phyloP scores from a whole-genome alignment of 2,888 invertebrate species.

The Galeopsomyia nigrocyanea region DNA sequence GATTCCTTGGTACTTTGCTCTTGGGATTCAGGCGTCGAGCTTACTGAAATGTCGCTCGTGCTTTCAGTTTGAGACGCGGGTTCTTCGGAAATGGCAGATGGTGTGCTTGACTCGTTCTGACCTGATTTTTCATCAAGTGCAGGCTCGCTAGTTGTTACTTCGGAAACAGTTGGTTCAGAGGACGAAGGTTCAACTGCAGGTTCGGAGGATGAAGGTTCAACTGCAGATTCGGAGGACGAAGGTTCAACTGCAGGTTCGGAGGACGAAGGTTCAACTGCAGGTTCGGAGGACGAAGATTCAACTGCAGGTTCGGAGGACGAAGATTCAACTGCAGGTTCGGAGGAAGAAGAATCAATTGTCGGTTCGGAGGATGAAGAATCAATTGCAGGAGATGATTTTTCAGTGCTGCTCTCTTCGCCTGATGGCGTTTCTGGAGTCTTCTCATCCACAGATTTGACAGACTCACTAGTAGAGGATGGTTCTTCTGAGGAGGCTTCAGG shows the following conservation, averaged over 20 bases:
- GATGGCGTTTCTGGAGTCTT: slow-evolving; percentile 26
- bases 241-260: slow-evolving; percentile 40
- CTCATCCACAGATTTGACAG: slow-evolving; percentile 34
- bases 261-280: not conserved
- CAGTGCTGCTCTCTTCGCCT: slow-evolving; percentile 1
- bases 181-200: slow-evolving; percentile 31
- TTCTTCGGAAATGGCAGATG: slow-evolving; percentile 17
- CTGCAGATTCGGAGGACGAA: slow-evolving; percentile 17
- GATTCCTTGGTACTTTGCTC: slow-evolving; percentile 28
- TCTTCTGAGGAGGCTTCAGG: slow-evolving; percentile 10
- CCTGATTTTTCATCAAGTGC: slow-evolving; percentile 11
- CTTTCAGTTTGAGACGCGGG: slow-evolving; percentile 11
- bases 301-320: slow-evolving; percentile 37
- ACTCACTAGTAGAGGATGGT: slow-evolving; percentile 24
- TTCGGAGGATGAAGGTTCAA: slow-evolving; percentile 24
- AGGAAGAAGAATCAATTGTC: slow-evolving; percentile 30
- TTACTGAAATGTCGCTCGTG: not conserved
- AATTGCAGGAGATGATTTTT: no score
- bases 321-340: slow-evolving; percentile 7
- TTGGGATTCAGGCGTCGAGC: slow-evolving; percentile 1
- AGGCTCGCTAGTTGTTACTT: slow-evolving; percentile 24
- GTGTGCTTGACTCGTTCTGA: slow-evolving; percentile 14
- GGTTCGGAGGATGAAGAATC: slow-evolving; percentile 25
- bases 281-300: slow-evolving; percentile 27
- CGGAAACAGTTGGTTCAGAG: slow-evolving; percentile 25